Percentiles rank a stretch among this genome's conserved stretches.
Evolutionary conservation across 2,113 vertebrate genomes (phyloP).

Genomic region (Paralichthys olivaceus): DNA sequence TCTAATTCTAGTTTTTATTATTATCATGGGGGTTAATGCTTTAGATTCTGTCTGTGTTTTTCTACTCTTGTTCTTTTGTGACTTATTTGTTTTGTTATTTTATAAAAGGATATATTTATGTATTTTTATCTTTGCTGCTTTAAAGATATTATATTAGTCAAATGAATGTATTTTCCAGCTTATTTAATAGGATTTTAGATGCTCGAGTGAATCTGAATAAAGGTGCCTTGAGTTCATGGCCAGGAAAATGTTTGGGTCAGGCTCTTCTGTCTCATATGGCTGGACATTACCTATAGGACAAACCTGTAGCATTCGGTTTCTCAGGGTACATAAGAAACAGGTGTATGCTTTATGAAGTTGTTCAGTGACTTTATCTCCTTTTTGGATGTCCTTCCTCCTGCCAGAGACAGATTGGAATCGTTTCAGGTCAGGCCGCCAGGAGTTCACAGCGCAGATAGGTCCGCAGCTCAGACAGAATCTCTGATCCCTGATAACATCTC

Average conservation of each 20-base stretch:
- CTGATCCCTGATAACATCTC: conserved; percentile 76
- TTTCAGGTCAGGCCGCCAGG: conserved; percentile 70
- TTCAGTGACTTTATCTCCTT: conserved; percentile 62
- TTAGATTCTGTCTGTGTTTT: no score
- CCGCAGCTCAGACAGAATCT: conserved; percentile 64
- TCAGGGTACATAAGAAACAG: conserved; percentile 50
- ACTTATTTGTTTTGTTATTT: no score
- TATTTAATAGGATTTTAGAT: conserved; percentile 3
- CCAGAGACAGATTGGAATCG: conserved; percentile 66
- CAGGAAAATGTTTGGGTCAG: conserved; percentile 19
- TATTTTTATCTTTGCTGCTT: no score
- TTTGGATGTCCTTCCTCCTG: conserved; percentile 59
- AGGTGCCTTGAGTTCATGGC: conserved; percentile 5
- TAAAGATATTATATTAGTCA: background rate
- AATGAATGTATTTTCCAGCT: background rate
- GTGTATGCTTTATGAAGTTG: conserved; percentile 61
- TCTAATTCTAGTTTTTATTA: no score
- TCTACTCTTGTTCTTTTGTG: no score
- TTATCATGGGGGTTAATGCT: no score
- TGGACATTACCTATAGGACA: conserved; percentile 28
- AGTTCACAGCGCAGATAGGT: conserved; percentile 66
- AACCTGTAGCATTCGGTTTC: conserved; percentile 34
- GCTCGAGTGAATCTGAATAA: background rate
- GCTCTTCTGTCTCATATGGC: conserved; percentile 20
- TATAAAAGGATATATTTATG: no score